Percentiles rank a stretch among this genome's conserved stretches.
phyloP scores from a whole-genome alignment of 2,797 vertebrate genomes.

The Hyperoplus lanceolatus region DNA sequence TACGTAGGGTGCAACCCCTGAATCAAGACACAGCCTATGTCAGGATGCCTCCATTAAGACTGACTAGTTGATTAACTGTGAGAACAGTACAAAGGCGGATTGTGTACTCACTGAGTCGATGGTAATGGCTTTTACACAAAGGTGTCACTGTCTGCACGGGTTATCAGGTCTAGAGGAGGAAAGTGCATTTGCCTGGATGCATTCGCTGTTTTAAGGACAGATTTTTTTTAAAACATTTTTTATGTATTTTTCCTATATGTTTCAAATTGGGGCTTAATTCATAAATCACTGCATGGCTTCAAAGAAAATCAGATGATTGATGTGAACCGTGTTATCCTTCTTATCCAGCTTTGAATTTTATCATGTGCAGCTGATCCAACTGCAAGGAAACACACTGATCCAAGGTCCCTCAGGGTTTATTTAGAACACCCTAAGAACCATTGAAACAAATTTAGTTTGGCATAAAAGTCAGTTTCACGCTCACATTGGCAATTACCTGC shows the following conservation, averaged over 20 bases:
- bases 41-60: constrained; percentile 73
- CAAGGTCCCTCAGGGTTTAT: constrained; percentile 43
- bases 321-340: constrained; percentile 13
- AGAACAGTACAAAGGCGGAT: constrained; percentile 67
- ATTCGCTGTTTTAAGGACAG: not conserved
- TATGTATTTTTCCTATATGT: not conserved
- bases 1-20: no score
- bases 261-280: constrained; percentile 1
- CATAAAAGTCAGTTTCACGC: constrained; percentile 51
- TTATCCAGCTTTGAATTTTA: constrained; percentile 41
- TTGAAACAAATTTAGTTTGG: constrained; percentile 45
- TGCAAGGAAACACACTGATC: constrained; percentile 1
- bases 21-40: no score
- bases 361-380: constrained; percentile 8
- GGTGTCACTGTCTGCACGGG: constrained; percentile 55
- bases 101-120: constrained; percentile 74
- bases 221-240: constrained; percentile 14
- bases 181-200: constrained; percentile 14
- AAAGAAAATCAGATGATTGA: not conserved
- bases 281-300: not conserved
- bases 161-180: constrained; percentile 61
- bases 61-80: constrained; percentile 76
- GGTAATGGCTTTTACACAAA: constrained; percentile 65
- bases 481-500: constrained; percentile 64
- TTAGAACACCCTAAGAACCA: constrained; percentile 12